Base-by-base conservation (phyloP, 2,888 invertebrate species). In the Portevinia maculata region DNA sequence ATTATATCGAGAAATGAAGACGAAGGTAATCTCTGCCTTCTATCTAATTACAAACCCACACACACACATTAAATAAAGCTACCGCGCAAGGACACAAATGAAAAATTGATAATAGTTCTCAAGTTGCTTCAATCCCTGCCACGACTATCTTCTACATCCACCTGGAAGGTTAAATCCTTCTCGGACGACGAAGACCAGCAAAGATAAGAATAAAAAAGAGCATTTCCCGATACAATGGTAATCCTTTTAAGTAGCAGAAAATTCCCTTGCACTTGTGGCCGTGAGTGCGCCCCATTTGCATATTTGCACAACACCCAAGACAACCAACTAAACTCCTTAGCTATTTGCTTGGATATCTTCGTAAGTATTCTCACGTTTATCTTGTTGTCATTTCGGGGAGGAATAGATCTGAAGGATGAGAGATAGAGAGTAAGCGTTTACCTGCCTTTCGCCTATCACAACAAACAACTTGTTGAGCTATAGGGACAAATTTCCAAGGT, bases 391-490 rank as follows among this genome's bases (percentile, higher is more conserved):
- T 28, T 37, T 8, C 9, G 48, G 6, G 39, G 30, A 9, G 65
- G 52, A 5, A 17, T 21, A 9, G 37, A 21, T 5, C 3, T 39
- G n/a, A 32, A 30, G 15, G 19, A 41, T 30, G 52, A 53, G 24
- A 30, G 13, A 6, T 62, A 21, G 41, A 15, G n/a, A n/a, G n/a
- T n/a, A n/a, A 9, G n/a, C 34, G 11, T 21, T 11, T 11, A 11
- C 13, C 30, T n/a, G 48, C 59, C 53, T 21, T 13, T 21, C 34
- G 30, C 79, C 79, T 81, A 59, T 52, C 69, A 64, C 79, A 81
- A 81, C 74, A 81, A 81, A 75, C 70, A 70, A 81, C 81, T 81
- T 81, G 81, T 81, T 81, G 81, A 75, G 64, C 76, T 37, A 28
- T 13, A 11, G 30, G 59, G 52, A 1, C 28, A 15, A 53, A 41